Evolutionary conservation across 1,140 invertebrate species (phyloP).

Genomic region (Drosophila murphyi): DNA sequence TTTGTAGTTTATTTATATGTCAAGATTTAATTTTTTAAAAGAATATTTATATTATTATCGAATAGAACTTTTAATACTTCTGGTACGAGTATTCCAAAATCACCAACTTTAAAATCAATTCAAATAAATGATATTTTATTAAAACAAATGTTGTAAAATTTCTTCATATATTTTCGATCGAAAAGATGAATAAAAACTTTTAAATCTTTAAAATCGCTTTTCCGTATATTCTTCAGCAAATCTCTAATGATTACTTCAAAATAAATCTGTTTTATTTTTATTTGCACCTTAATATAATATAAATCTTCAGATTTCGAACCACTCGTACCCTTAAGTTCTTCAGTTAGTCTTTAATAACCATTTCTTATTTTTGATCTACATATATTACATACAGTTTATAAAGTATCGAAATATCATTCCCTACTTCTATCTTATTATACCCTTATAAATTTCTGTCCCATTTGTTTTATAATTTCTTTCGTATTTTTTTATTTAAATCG

Average conservation of each 20-base stretch:
- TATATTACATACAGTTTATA: not conserved
- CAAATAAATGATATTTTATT: not conserved
- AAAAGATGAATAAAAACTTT: not conserved
- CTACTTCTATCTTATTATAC: not conserved
- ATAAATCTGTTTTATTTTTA: not conserved
- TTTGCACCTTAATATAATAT: not conserved
- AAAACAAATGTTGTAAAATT: not conserved
- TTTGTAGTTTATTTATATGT: slow-evolving; percentile 31
- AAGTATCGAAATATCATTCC: slow-evolving; percentile 1
- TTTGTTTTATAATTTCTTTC: slow-evolving; percentile 3
- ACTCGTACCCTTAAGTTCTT: too few relatives aligned
- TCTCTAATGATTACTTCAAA: not conserved
- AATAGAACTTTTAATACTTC: not conserved
- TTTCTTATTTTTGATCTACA: not conserved
- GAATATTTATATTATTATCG: not conserved
- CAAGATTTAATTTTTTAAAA: not conserved
- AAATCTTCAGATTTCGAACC: too few relatives aligned
- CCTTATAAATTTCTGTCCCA: not conserved
- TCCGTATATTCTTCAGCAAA: not conserved
- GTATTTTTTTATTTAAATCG: slow-evolving; percentile 18
- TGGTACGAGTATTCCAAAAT: not conserved
- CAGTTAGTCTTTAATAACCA: too few relatives aligned
- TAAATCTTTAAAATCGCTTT: not conserved
- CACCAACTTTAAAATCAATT: not conserved
- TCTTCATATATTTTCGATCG: not conserved